Base-by-base conservation (phyloP, 1,140 invertebrate species). In the Chymomyza costata region DNA sequence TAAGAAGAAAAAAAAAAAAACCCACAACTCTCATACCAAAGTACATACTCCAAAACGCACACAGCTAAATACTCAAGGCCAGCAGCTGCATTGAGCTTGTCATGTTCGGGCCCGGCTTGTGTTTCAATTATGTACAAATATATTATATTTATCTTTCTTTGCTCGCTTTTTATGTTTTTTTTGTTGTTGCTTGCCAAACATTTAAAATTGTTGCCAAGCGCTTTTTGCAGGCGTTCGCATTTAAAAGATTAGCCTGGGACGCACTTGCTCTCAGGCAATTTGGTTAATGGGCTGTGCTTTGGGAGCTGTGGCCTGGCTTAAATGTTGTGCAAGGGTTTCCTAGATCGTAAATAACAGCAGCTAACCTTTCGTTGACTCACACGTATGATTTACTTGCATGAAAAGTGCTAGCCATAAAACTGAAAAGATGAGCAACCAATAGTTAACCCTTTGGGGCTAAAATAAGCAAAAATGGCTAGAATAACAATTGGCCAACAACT, bases 201-300 rank as follows among this genome's bases (percentile, higher is more conserved):
- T n/a, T n/a, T n/a, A 32, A 54, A 39, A 25, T 43, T 65, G 68
- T 37, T 54, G 31, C 34, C 25, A 53, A 48, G 57, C 50, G 43
- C 51, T 59, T 55, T 71, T 53, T 49, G n/a, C n/a, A n/a, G 52
- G 37, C 18, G 48, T 47, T 63, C 54, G 60, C 60, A 68, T 68
- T 74, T 74, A 67, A 74, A 74, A 74, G 74, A 74, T 74, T 74
- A 74, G 69, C 68, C 21, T 25, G 3, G n/a, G n/a, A n/a, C 69
- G 48, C 64, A 67, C 73, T 66, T 66, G 62, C 16, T 78, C 62
- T 70, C 55, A 65, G 73, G 71, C 71, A 80, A 78, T 78, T 78
- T 78, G 66, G 66, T 71, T 78, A 78, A 78, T 78, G 71, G 73
- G 38, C 57, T 71, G 58, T 70, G 49, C 58, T 38, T n/a, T n/a